A percentile compares a stretch with the other conserved stretches of the same genome.
Evolutionary conservation across 2,113 vertebrate genomes (phyloP).

Genomic region (Marmota flaviventris): DNA sequence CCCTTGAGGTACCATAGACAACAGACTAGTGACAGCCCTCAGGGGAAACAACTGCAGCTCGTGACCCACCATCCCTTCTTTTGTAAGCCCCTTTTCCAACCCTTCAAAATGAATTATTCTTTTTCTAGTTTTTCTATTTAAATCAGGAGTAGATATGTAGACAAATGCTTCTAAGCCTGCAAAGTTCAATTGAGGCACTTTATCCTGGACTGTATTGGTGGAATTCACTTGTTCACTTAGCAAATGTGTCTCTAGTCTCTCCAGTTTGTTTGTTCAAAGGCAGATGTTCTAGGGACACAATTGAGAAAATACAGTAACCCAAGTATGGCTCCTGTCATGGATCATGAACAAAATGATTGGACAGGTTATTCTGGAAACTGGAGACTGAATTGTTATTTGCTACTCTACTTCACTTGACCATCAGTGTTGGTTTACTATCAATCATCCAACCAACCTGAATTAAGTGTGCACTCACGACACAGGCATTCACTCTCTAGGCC

Average conservation of each 20-base stretch:
- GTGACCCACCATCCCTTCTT: neutral
- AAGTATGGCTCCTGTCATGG: neutral
- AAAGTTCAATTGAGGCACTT: neutral
- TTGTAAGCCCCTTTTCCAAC: neutral
- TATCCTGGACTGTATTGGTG: neutral
- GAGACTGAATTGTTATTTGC: neutral
- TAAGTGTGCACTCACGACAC: neutral
- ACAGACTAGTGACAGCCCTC: neutral
- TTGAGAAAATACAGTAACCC: conserved; percentile 26
- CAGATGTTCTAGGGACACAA: neutral
- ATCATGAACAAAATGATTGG: neutral
- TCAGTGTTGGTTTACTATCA: neutral
- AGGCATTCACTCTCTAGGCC: neutral
- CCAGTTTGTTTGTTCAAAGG: neutral
- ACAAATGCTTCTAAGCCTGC: neutral
- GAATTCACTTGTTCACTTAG: neutral
- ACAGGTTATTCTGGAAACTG: neutral
- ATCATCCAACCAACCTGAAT: neutral
- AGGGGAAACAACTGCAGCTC: neutral
- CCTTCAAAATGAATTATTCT: neutral
- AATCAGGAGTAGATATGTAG: neutral
- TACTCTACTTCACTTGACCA: neutral
- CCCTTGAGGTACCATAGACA: neutral
- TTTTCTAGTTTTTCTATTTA: neutral
- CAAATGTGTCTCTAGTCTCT: neutral